phyloP scores from a whole-genome alignment of 92 coral and sea anemone species.

The Blastomussa wellsi region DNA sequence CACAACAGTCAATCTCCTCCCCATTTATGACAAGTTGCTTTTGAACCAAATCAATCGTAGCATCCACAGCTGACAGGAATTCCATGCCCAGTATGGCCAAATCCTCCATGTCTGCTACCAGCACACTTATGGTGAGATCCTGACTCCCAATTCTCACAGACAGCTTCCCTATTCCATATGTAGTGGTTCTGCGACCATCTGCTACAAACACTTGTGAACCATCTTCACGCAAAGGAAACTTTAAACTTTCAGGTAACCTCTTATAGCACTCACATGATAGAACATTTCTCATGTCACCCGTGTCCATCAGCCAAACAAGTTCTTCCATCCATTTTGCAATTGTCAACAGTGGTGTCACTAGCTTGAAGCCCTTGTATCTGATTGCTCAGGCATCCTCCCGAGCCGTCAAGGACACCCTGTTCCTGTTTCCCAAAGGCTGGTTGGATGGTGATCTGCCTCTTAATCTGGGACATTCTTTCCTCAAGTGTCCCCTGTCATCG shows the following conservation, averaged over 20 bases:
- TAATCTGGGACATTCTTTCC: too few relatives aligned
- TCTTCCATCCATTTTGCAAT: background rate
- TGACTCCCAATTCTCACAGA: slow-evolving; percentile 40
- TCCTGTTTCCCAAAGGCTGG: too few relatives aligned
- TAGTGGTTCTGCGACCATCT: slow-evolving; percentile 23
- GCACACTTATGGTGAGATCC: slow-evolving; percentile 37
- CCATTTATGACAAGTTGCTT: too few relatives aligned
- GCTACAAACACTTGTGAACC: slow-evolving; percentile 40
- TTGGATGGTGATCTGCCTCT: too few relatives aligned
- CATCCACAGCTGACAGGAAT: slow-evolving; percentile 33
- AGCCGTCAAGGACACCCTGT: slow-evolving; percentile 2
- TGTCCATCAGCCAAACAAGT: slow-evolving; percentile 44
- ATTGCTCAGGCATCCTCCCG: slow-evolving; percentile 20
- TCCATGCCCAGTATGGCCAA: slow-evolving; percentile 53
- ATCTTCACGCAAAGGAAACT: too few relatives aligned
- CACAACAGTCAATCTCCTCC: too few relatives aligned
- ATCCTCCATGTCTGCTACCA: slow-evolving; percentile 53
- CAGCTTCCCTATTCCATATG: background rate
- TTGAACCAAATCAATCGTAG: too few relatives aligned
- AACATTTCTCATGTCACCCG: slow-evolving; percentile 27
- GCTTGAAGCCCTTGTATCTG: background rate
- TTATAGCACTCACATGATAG: slow-evolving; percentile 22
- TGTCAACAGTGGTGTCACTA: background rate
- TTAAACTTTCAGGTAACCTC: slow-evolving; percentile 24
- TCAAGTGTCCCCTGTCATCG: too few relatives aligned